Evolutionary conservation across 2,888 invertebrate genomes (phyloP).

Genomic region (Conomelus anceps): DNA sequence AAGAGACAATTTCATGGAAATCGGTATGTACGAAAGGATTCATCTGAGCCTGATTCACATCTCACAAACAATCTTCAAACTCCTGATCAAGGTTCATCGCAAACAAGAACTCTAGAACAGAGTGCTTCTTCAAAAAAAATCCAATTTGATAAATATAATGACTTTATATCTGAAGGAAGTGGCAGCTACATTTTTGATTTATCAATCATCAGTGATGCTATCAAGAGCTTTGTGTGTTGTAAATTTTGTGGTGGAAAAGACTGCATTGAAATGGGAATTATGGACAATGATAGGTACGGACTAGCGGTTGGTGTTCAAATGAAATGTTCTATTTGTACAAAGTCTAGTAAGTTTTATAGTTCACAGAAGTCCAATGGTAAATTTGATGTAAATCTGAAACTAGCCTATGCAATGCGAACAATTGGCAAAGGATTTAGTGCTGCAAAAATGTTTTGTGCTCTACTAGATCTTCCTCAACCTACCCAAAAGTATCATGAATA

Average conservation of each 20-base stretch:
- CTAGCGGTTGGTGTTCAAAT: background rate
- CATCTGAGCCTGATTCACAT: background rate
- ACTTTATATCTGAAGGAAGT: background rate
- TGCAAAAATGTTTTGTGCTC: background rate
- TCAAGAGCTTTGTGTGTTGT: background rate
- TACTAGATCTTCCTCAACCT: background rate
- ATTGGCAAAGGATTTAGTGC: background rate
- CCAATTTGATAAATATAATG: background rate
- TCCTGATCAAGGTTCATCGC: background rate
- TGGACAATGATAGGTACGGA: background rate
- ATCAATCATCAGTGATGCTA: background rate
- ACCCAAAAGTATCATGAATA: background rate
- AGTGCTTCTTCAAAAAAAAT: background rate
- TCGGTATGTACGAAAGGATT: background rate
- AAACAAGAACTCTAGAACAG: background rate
- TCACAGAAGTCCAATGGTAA: background rate
- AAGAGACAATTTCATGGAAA: too few species aligned
- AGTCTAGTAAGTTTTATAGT: background rate
- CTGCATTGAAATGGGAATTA: background rate
- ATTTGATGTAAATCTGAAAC: background rate
- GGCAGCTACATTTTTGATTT: background rate
- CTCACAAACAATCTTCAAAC: background rate
- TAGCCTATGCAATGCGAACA: background rate
- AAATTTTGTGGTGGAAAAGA: background rate
- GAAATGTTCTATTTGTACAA: background rate